These are phyloP conservation scores for Globia sparganii DNA, from an alignment of 2,888 invertebrate genomes.

Conservation along the genomic window DNA sequence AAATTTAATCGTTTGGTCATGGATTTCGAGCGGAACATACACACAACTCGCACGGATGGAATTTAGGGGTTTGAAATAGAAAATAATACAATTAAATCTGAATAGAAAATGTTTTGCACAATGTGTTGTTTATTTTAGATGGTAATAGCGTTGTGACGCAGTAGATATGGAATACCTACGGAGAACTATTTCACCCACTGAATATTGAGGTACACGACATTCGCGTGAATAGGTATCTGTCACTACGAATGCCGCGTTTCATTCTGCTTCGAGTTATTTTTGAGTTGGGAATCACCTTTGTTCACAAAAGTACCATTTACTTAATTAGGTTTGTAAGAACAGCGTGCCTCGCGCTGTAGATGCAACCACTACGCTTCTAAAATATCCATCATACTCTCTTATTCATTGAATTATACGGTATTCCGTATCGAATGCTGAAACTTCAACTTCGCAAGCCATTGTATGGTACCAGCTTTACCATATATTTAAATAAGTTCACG, in stretches of 20 bases:
- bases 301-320: constrained; percentile 2
- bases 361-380: not conserved
- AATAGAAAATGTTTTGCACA: constrained; percentile 52
- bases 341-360: not conserved
- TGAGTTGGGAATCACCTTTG: not conserved
- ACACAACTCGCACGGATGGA: constrained; percentile 39
- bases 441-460: constrained; percentile 22
- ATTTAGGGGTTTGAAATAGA: constrained; percentile 50
- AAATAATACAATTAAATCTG: constrained; percentile 32
- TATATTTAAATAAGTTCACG: constrained; percentile 52
- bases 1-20: constrained; percentile 48
- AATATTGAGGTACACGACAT: constrained; percentile 23
- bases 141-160: constrained; percentile 22
- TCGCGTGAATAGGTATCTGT: constrained; percentile 9
- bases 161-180: constrained; percentile 39
- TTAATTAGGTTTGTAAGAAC: constrained; percentile 8
- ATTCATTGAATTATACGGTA: constrained; percentile 24
- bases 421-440: constrained; percentile 33
- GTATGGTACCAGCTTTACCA: constrained; percentile 45
- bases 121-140: constrained; percentile 37
- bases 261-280: not conserved
- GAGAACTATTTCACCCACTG: constrained; percentile 24
- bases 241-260: not conserved
- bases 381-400: constrained; percentile 19
- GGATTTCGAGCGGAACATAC: constrained; percentile 38